Evolutionary conservation across 2,888 invertebrate species (phyloP).

Genomic region (Tenthredo notha): DNA sequence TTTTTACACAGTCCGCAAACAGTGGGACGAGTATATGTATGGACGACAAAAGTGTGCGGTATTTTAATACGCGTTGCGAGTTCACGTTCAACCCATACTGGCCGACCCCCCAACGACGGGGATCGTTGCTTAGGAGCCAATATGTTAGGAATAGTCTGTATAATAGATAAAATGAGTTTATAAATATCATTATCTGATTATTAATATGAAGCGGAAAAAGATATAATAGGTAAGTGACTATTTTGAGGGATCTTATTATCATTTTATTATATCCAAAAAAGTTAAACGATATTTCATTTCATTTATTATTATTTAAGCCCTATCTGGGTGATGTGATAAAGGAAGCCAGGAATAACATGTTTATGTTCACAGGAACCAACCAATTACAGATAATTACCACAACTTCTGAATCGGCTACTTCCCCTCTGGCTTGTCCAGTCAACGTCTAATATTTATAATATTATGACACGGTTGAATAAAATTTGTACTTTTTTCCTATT

Average conservation of each 20-base stretch:
- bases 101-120: constrained; percentile 85
- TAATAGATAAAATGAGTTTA: neutral
- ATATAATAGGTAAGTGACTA: neutral
- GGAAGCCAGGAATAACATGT: constrained; percentile 28
- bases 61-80: constrained; percentile 84
- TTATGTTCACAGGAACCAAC: constrained; percentile 17
- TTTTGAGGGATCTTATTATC: neutral
- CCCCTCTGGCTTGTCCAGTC: neutral
- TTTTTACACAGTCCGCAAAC: constrained; percentile 98
- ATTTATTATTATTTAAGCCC: constrained; percentile 1
- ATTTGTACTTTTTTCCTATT: neutral
- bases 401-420: neutral
- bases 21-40: constrained; percentile 97
- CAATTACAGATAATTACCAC: constrained; percentile 34
- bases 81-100: constrained; percentile 87
- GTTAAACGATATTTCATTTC: neutral
- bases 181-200: neutral
- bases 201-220: neutral
- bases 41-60: constrained; percentile 98
- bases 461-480: neutral
- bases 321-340: neutral
- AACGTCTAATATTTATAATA: neutral
- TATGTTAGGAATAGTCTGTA: constrained; percentile 73
- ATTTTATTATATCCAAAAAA: neutral
- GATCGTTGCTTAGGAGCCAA: constrained; percentile 82